A percentile compares a stretch with the other conserved stretches of the same genome.
Conservation (phyloP, 2,888 invertebrate genomes). For the Dynastes hyllus region DNA sequence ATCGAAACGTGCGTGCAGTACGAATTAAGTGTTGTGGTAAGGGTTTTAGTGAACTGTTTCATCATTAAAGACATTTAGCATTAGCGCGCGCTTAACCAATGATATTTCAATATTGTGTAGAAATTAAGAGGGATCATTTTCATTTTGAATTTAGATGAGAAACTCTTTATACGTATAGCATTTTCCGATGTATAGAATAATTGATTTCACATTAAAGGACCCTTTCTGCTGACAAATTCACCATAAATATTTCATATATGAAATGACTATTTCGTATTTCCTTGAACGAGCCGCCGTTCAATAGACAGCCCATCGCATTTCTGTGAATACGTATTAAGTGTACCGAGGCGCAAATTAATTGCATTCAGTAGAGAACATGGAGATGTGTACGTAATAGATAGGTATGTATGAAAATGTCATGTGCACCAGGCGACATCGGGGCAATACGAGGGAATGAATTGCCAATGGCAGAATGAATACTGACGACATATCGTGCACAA, state of each 20-base stretch:
- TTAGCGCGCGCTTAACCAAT: too few species aligned
- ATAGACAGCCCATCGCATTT: not conserved
- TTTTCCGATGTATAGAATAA: too few species aligned
- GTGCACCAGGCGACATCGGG: conserved; percentile 43
- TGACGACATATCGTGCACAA: conserved; percentile 30
- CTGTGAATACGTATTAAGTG: conserved; percentile 40
- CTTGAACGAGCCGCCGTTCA: conserved; percentile 5
- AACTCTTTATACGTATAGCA: not conserved
- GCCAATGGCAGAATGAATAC: conserved; percentile 49
- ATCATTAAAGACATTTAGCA: too few species aligned
- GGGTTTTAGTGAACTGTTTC: too few species aligned
- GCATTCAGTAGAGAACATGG: conserved; percentile 51
- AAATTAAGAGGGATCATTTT: too few species aligned
- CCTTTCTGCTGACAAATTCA: not conserved
- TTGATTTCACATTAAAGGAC: not conserved
- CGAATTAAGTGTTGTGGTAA: too few species aligned
- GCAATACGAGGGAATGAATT: conserved; percentile 48
- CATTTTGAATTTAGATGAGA: not conserved
- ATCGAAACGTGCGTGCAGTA: too few species aligned
- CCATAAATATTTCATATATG: not conserved
- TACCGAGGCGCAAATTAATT: conserved; percentile 52
- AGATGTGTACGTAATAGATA: conserved; percentile 53
- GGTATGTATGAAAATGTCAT: conserved; percentile 54
- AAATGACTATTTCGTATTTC: conserved; percentile 15
- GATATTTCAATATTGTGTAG: too few species aligned